A percentile compares a stretch with the other conserved stretches of the same genome.
Evolutionary conservation across 2,888 invertebrate genomes (phyloP).

Genomic region (Tetanocera ferruginea): DNA sequence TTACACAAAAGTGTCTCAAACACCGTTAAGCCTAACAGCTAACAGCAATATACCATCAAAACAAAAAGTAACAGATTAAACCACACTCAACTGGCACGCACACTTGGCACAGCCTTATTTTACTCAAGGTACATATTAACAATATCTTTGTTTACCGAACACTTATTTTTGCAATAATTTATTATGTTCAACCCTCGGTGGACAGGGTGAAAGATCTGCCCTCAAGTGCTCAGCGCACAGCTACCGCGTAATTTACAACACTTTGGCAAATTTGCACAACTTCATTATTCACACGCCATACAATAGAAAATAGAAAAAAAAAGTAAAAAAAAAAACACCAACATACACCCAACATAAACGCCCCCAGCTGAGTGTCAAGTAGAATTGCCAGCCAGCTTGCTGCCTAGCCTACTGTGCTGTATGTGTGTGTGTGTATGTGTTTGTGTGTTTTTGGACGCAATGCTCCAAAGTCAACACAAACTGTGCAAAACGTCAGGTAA

Average conservation of each 20-base stretch:
- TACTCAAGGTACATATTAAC: no score
- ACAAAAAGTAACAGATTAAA: no score
- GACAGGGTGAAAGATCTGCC: background rate
- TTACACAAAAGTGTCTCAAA: no score
- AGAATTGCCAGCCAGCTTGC: background rate
- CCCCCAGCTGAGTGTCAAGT: background rate
- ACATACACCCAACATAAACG: background rate
- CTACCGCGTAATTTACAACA: slow-evolving; percentile 34
- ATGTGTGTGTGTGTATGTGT: background rate
- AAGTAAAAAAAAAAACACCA: background rate
- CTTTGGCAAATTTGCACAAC: slow-evolving; percentile 43
- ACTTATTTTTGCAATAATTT: background rate
- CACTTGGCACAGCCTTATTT: no score
- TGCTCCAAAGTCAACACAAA: background rate
- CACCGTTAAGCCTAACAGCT: no score
- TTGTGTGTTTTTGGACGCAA: background rate
- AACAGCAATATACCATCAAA: no score
- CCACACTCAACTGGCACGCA: no score
- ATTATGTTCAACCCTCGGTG: background rate
- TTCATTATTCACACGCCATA: slow-evolving; percentile 41
- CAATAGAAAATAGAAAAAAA: background rate
- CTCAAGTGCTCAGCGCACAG: background rate
- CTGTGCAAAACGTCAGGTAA: background rate
- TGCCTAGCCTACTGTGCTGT: background rate
- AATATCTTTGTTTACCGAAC: background rate